Conservation (phyloP, 2,113 vertebrate genomes). For the Rallus limicola region DNA sequence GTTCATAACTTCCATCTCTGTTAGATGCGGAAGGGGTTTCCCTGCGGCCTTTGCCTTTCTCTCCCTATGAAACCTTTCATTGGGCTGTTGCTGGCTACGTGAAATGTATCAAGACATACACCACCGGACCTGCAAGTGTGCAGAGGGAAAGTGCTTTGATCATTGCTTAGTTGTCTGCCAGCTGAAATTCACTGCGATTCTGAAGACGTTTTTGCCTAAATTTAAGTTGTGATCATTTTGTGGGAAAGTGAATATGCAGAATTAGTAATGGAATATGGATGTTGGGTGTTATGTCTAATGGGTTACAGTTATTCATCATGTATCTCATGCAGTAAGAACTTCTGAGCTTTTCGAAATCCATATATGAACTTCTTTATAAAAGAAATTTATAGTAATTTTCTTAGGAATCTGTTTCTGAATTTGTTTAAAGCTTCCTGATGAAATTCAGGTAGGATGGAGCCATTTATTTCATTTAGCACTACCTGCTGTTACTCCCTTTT, state of each 20-base stretch:
- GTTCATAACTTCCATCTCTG: neutral
- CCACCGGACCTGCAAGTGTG: too few species aligned
- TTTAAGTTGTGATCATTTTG: neutral
- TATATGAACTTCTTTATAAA: too few species aligned
- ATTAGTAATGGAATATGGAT: neutral
- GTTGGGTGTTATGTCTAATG: neutral
- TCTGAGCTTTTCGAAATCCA: neutral
- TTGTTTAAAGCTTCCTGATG: neutral
- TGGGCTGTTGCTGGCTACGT: too few species aligned
- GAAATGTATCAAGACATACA: too few species aligned
- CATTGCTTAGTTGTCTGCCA: neutral
- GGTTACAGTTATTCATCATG: neutral
- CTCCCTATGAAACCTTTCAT: neutral
- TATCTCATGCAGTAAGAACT: neutral
- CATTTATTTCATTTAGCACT: neutral
- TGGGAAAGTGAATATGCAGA: neutral
- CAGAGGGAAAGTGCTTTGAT: neutral
- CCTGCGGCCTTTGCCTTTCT: neutral
- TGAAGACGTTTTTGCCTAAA: neutral
- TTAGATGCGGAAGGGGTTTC: neutral
- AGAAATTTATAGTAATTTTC: too few species aligned
- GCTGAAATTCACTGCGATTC: neutral
- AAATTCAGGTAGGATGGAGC: rapidly evolving
- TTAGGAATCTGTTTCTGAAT: neutral
- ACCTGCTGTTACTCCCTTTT: neutral